phyloP scores from a whole-genome alignment of 1,140 invertebrate species.

The Dendrolimus kikuchii region DNA sequence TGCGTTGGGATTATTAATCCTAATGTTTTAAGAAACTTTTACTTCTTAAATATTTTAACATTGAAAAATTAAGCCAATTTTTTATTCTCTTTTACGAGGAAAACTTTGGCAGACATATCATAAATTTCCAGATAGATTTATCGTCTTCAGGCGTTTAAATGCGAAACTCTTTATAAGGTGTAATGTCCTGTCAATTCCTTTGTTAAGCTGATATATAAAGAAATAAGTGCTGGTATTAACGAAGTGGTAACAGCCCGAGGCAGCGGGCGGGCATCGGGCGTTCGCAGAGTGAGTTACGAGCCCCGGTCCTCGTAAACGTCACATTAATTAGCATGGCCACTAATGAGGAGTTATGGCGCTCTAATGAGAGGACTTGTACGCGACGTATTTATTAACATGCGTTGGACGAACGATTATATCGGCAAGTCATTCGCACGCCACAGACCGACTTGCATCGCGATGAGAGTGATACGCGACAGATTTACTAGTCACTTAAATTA shows the following conservation, averaged over 20 bases:
- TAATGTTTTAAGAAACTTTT: no score
- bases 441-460: constrained; percentile 1
- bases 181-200: no score
- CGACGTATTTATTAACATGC: constrained; percentile 56
- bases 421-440: constrained; percentile 9
- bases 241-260: constrained; percentile 12
- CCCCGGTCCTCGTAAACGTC: constrained; percentile 50
- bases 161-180: no score
- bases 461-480: constrained; percentile 7
- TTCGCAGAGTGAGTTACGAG: constrained; percentile 42
- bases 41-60: no score
- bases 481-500: constrained; percentile 3
- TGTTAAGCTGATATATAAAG: no score
- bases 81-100: no score
- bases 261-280: constrained; percentile 3
- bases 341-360: constrained; percentile 69
- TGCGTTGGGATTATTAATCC: no score
- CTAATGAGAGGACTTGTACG: constrained; percentile 61
- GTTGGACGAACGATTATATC: constrained; percentile 14
- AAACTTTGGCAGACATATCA: no score
- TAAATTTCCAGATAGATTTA: no score
- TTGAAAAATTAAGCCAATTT: no score
- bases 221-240: constrained; percentile 4
- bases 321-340: constrained; percentile 62
- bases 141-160: no score